Base-by-base conservation (phyloP, 1,140 invertebrate species). In the Gryllus bimaculatus region DNA sequence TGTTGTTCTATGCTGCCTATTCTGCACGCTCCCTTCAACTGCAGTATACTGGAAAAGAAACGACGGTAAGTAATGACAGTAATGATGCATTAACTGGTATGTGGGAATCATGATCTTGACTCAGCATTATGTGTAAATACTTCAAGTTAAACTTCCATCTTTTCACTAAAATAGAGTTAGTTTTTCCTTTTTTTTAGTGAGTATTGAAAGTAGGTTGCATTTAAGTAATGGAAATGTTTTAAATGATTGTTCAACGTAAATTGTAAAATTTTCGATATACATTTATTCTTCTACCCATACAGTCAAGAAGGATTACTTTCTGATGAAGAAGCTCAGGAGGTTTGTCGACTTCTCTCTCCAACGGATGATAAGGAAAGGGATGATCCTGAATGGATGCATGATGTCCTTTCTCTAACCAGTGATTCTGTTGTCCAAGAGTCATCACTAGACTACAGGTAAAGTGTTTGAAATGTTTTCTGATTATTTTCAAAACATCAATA, bases 291-390 rank as follows among this genome's bases (percentile, higher is more conserved):
- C 81, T 39, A 79, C 83, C 76, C 81, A 81, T 81, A 81, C 86
- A 92, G 92, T 85, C 91, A 93, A 89, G 92, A 93, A 85, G 89
- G 90, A 82, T 85, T 95, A 82, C 87, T 95, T 82, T 94, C 93
- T 74, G 93, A 95, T 84, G 94, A 95, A 87, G 93, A 95, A 87
- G 93, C 94, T 78, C 92, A 93, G 85, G 93, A 95, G 89, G 93
- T 95, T 81, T 91, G 92, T 81, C 90, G 92, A 83, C 88, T 95
- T 83, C 83, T 95, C 81, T 92, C 92, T 80, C 90, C 92, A 76
- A 86, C 86, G 80, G 83, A 82, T 75, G 79, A 79, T 8, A 81
- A 81, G 77, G 81, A 82, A 74, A 85, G 86, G 78, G 86, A 86
- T 74, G 85, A 87, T n/a, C 86, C 88, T 75, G 88, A 89, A 82